Conservation (phyloP, 37 sponge, comb jelly and placozoan genomes). For the Petrosia ficiformis region DNA sequence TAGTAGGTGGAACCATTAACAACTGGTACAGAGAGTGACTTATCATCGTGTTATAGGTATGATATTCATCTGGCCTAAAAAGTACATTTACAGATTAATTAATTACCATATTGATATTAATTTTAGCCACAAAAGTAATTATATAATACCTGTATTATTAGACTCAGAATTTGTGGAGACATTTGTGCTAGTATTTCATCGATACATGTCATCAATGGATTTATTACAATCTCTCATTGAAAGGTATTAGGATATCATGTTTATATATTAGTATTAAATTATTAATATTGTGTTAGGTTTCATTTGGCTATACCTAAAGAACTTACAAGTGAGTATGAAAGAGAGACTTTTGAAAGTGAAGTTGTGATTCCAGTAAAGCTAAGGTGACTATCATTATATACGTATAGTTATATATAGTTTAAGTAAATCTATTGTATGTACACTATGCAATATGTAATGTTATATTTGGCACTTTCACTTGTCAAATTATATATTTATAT, state of each 20-base stretch:
- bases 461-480: background rate
- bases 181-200: slow-evolving; percentile 62
- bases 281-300: no score
- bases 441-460: no score
- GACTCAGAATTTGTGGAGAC: slow-evolving; percentile 65
- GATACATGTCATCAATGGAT: slow-evolving; percentile 57
- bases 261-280: background rate
- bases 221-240: slow-evolving; percentile 47
- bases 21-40: slow-evolving; percentile 63
- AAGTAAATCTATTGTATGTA: no score
- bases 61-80: no score
- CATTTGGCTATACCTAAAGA: background rate
- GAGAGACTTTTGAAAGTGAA: slow-evolving; percentile 43
- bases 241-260: slow-evolving; percentile 33
- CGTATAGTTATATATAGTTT: no score
- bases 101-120: no score
- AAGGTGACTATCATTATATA: no score
- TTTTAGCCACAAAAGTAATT: background rate
- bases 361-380: slow-evolving; percentile 62
- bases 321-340: slow-evolving; percentile 7
- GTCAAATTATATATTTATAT: background rate
- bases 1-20: slow-evolving; percentile 68
- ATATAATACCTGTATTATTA: slow-evolving; percentile 23
- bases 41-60: slow-evolving; percentile 63
- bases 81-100: no score